A percentile compares a stretch with the other conserved stretches of the same genome.
Evolutionary conservation across 2,113 vertebrate species (phyloP).

Genomic region (Macrotis lagotis): DNA sequence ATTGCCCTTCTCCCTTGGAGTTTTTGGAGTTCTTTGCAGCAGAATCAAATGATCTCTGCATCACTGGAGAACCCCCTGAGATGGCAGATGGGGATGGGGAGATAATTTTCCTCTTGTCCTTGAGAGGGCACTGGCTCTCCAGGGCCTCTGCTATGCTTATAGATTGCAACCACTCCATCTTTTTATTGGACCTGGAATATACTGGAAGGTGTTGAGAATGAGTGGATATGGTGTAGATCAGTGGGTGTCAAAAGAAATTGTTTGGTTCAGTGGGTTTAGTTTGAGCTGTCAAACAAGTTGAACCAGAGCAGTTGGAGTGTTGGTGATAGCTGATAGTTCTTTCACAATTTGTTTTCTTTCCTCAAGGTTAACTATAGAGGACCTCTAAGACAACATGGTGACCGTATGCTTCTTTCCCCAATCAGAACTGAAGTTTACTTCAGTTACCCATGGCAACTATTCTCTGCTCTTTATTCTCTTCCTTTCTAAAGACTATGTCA

Average conservation of each 20-base stretch:
- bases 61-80: slow-evolving; percentile 7
- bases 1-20: slow-evolving; percentile 34
- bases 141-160: slow-evolving; percentile 32
- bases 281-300: not conserved
- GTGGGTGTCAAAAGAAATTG: not conserved
- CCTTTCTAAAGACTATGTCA: not conserved
- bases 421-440: not conserved
- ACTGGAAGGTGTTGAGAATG: not conserved
- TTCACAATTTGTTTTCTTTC: not conserved
- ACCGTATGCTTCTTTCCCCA: not conserved
- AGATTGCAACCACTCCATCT: slow-evolving; percentile 57
- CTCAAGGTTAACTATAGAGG: not conserved
- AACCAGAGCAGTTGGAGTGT: not conserved
- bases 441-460: not conserved
- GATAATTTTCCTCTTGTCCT: slow-evolving; percentile 27
- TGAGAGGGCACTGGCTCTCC: not conserved
- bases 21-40: slow-evolving; percentile 67
- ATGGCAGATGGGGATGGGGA: slow-evolving; percentile 43
- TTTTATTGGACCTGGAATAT: slow-evolving; percentile 13
- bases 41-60: slow-evolving; percentile 52
- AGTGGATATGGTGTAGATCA: not conserved
- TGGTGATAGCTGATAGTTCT: not conserved
- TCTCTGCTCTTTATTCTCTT: not conserved
- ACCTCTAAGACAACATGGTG: not conserved
- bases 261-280: not conserved